Evolutionary conservation across 2,888 invertebrate genomes (phyloP), one percentile per base, ranked within the genome.

Genomic region (Shargacucullia verbasci): DNA sequence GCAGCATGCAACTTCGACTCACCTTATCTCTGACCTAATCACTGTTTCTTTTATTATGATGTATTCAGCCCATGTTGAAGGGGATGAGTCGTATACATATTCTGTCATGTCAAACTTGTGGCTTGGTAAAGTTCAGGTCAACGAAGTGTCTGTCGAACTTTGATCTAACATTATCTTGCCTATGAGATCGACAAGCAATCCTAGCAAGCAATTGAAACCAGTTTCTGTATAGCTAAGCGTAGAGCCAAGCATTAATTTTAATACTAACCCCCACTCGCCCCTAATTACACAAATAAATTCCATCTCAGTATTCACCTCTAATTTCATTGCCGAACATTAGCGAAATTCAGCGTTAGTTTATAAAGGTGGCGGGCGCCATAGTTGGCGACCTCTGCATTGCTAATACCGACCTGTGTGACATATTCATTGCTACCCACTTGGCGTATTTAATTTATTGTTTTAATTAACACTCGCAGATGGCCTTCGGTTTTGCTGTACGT

Each of bases 371-470:
- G 78, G 82, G 80, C 76, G 76, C 79, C 85, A 89, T 89, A 88
- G 90, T 88, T 86, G 80, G 67, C 83, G 84, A 86, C 87, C 86
- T 83, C 86, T 83, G 84, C 85, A 82, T 82, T 76, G 80, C 83
- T 84, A 87, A 85, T 84, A 82, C 78, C 76, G 82, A 83, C 84
- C 84, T 81, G 80, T 77, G 84, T 85, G 88, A 89, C 88, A 89
- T 87, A 88, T 89, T 89, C 88, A 89, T 89, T 82, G 88, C 82
- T 81, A 79, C 73, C 81, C 84, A 81, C 78, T 83, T 77, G 82
- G 80, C 76, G 76, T 65, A 76, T 73, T 79, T 79, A 89, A 89
- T 89, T 89, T 89, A 89, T 89, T 85, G 88, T 88, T 89, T 89
- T 88, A 87, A 89, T 89, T 89, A 88, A 88, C 86, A 86, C 79